These are phyloP conservation scores for Falco berigora DNA, from an alignment of 2,797 vertebrate genomes.

Conservation along the genomic window DNA sequence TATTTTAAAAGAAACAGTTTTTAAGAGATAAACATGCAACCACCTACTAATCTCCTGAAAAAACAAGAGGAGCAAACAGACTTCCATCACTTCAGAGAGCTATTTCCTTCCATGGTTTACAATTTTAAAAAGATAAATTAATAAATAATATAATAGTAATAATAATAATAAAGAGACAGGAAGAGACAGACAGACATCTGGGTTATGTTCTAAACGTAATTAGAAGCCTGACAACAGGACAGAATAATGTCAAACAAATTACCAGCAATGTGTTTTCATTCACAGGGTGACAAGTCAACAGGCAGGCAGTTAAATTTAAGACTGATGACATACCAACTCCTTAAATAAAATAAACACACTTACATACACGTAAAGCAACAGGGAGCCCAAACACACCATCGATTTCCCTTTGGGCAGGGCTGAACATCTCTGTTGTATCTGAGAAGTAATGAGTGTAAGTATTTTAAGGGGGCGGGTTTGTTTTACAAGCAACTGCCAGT, in stretches of 20 bases:
- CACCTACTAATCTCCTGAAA: background rate
- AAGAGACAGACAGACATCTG: constrained; percentile 61
- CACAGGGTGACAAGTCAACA: constrained; percentile 69
- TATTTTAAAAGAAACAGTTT: background rate
- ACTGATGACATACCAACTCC: constrained; percentile 51
- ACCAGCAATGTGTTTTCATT: constrained; percentile 65
- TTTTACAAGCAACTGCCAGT: background rate
- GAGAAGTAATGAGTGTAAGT: rapidly evolving
- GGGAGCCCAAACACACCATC: constrained; percentile 37
- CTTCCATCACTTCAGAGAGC: background rate
- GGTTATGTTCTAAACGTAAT: constrained; percentile 63
- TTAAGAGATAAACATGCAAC: background rate
- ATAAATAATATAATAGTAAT: background rate
- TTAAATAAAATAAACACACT: constrained; percentile 58
- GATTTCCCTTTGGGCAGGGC: constrained; percentile 9
- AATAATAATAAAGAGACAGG: background rate
- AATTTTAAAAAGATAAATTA: constrained; percentile 9
- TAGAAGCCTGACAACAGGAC: constrained; percentile 65
- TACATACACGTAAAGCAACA: background rate
- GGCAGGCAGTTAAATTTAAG: constrained; percentile 61
- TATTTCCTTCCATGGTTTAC: background rate
- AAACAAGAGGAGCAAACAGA: background rate
- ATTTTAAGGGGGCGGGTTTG: background rate
- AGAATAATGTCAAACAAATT: constrained; percentile 65
- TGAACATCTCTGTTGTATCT: background rate